Conservation (phyloP, 2,888 invertebrate species). For the Gerris lacustris region DNA sequence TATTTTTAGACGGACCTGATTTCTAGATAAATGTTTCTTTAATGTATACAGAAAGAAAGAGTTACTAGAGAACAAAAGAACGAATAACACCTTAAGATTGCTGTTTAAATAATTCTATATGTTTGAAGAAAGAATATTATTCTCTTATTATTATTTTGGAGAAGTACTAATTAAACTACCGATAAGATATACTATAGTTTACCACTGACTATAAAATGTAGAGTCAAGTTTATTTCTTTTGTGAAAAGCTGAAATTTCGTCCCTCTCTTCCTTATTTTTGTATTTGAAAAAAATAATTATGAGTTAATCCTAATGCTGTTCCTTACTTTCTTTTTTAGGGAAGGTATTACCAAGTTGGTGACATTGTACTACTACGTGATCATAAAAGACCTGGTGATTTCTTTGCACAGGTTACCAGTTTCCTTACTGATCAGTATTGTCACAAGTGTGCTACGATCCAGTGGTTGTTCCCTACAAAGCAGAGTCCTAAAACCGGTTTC, state of each 20-base stretch:
- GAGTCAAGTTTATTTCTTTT: neutral
- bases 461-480: conserved; percentile 78
- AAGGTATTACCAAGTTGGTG: conserved; percentile 75
- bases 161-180: no score
- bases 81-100: no score
- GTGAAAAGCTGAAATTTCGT: neutral
- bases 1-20: no score
- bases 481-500: conserved; percentile 62
- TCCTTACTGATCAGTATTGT: conserved; percentile 82
- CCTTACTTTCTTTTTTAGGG: conserved; percentile 41
- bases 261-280: neutral
- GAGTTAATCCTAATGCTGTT: neutral
- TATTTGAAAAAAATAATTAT: no score
- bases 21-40: no score
- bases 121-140: no score
- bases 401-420: conserved; percentile 80
- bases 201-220: no score
- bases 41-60: no score
- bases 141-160: no score
- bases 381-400: conserved; percentile 56
- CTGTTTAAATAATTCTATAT: no score
- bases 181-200: no score
- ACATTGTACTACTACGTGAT: conserved; percentile 76
- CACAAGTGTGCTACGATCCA: conserved; percentile 85
- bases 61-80: no score